Base-by-base conservation (phyloP, 2,888 invertebrate species). In the Lithosia quadra region DNA sequence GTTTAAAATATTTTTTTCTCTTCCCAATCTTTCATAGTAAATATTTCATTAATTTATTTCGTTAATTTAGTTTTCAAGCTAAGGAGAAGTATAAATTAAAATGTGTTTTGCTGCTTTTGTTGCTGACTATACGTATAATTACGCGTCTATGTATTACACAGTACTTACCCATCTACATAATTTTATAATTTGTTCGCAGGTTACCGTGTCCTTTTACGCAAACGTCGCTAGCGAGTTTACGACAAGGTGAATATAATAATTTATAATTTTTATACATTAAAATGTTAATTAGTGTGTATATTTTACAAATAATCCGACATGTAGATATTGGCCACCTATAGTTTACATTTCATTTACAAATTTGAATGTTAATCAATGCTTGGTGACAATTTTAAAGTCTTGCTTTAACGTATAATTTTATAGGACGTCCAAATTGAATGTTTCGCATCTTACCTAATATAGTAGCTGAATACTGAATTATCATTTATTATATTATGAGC, bases 161-260 rank as follows among this genome's bases (percentile, higher is more conserved):
- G 71, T 76, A 70, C n/a, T n/a, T n/a, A n/a, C 21, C 21, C 73
- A 71, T 28, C 67, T 72, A 59, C 65, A 60, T 73, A 61, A 74
- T 70, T 58, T 65, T 73, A 73, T 71, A 77, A 73, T 92, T 91
- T 93, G 88, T 92, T 96, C 96, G 75, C 96, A 97, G 97, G 96
- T 96, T 97, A 95, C 96, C 97, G 95, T 97, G 97, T 95, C 97
- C 97, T 94, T 97, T 97, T 95, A 96, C 97, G 92, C 96, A 96
- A 95, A 96, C 96, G 93, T 97, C 97, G 92, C 96, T 97, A 95
- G 97, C 97, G 91, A 97, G 97, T 95, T 96, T 97, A 96, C 95
- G 96, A 92, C 97, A 97, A 97, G 97, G 97, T 95, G 93, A 94
- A 88, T 92, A 91, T 90, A 68, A 70, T 86, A 80, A 75, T 58